Evolutionary conservation across 2,113 vertebrate genomes (phyloP).

Genomic region (Australoheros scitulus): DNA sequence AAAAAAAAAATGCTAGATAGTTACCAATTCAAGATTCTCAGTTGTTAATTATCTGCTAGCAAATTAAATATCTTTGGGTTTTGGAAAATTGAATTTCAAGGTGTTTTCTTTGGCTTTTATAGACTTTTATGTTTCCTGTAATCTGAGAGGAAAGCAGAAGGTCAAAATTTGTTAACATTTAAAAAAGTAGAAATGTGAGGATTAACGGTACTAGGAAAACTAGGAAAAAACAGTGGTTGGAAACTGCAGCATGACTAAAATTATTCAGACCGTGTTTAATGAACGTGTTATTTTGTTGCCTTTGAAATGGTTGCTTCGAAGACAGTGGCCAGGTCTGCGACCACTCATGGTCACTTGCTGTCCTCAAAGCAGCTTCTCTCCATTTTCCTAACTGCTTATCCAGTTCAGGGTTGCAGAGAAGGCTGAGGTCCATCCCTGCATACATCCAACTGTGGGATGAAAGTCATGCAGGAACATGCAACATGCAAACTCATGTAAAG

Average conservation of each 20-base stretch:
- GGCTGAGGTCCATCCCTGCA: rapidly evolving
- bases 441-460: background rate
- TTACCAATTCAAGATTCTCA: background rate
- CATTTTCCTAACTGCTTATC: background rate
- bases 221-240: background rate
- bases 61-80: background rate
- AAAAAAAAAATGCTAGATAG: background rate
- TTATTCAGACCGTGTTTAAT: background rate
- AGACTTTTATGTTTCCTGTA: background rate
- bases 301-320: background rate
- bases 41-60: background rate
- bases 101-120: background rate
- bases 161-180: background rate
- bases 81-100: background rate
- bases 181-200: no score
- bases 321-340: background rate
- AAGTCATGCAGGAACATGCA: background rate
- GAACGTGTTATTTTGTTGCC: background rate
- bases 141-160: background rate
- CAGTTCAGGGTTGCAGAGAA: background rate
- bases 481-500: slow-evolving; percentile 1
- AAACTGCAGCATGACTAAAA: background rate
- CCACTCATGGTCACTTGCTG: background rate
- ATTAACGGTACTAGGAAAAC: background rate
- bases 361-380: background rate